phyloP scores from a whole-genome alignment of 2,113 vertebrate species.

The Leptobrachium ailaonicum region DNA sequence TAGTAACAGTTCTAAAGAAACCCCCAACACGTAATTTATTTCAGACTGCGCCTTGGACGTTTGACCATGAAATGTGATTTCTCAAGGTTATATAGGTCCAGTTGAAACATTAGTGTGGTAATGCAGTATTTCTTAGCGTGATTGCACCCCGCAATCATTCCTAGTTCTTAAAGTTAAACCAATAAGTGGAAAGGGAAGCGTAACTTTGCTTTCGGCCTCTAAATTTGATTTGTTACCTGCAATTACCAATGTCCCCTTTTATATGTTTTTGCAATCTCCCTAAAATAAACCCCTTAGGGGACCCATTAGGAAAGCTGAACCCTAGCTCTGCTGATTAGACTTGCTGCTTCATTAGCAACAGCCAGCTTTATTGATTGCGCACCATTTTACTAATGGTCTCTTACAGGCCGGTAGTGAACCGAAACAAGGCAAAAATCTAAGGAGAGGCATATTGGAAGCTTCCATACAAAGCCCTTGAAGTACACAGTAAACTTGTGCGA shows the following conservation, averaged over 20 bases:
- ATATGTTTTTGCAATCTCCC: slow-evolving; percentile 14
- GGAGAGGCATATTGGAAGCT: not conserved
- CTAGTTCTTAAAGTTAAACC: not conserved
- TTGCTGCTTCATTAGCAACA: slow-evolving; percentile 9
- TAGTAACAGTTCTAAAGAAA: too few species aligned
- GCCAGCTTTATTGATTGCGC: not conserved
- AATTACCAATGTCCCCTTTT: slow-evolving; percentile 23
- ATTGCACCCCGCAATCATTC: not conserved
- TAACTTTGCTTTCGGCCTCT: not conserved
- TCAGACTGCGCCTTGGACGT: not conserved
- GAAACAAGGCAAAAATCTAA: not conserved
- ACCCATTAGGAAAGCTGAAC: not conserved
- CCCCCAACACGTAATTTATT: not conserved
- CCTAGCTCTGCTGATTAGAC: slow-evolving; percentile 30
- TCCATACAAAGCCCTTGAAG: too few species aligned
- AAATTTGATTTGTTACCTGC: not conserved
- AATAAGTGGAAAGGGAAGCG: not conserved
- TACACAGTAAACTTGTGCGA: too few species aligned
- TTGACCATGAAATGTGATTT: not conserved
- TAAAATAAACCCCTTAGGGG: slow-evolving; percentile 14
- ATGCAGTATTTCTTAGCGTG: not conserved
- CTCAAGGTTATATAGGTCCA: not conserved
- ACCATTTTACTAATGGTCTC: not conserved
- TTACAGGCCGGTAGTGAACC: not conserved
- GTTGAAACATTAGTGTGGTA: not conserved